These are phyloP conservation scores for Megalops cyprinoides DNA, from an alignment of 2,797 vertebrate genomes.

Conservation along the genomic window DNA sequence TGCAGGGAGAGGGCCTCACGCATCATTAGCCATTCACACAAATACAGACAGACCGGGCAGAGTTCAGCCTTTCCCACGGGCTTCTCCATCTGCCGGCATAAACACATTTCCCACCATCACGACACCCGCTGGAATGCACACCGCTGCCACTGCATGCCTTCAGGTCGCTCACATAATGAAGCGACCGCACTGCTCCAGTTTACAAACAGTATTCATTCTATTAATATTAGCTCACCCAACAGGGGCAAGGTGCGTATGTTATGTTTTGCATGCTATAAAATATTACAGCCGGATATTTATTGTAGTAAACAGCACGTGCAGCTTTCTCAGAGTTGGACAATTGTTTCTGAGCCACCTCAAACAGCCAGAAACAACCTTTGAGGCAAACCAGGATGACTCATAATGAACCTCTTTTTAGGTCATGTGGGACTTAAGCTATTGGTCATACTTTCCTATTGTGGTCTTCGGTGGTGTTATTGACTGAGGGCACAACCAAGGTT, in stretches of 20 bases:
- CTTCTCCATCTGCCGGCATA: background rate
- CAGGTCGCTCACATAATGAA: background rate
- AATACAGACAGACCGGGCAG: background rate
- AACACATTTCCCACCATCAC: background rate
- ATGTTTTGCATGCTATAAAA: too few relatives aligned
- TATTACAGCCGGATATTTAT: too few relatives aligned
- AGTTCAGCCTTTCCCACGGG: background rate
- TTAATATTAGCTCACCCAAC: too few relatives aligned
- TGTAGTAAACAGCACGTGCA: too few relatives aligned
- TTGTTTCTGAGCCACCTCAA: background rate
- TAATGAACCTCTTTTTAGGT: background rate
- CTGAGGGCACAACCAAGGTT: too few relatives aligned
- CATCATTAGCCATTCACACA: background rate
- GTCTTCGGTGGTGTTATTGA: too few relatives aligned
- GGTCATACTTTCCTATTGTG: too few relatives aligned
- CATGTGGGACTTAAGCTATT: background rate
- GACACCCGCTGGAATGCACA: background rate
- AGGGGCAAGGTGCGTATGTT: too few relatives aligned
- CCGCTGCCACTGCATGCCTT: background rate
- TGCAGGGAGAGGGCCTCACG: background rate
- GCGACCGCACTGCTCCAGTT: background rate
- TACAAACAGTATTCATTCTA: background rate
- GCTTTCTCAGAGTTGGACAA: too few relatives aligned
- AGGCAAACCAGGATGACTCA: background rate
- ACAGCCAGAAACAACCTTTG: background rate